Evolutionary conservation across 2,113 vertebrate genomes (phyloP).

Genomic region (Varanus salvator): DNA sequence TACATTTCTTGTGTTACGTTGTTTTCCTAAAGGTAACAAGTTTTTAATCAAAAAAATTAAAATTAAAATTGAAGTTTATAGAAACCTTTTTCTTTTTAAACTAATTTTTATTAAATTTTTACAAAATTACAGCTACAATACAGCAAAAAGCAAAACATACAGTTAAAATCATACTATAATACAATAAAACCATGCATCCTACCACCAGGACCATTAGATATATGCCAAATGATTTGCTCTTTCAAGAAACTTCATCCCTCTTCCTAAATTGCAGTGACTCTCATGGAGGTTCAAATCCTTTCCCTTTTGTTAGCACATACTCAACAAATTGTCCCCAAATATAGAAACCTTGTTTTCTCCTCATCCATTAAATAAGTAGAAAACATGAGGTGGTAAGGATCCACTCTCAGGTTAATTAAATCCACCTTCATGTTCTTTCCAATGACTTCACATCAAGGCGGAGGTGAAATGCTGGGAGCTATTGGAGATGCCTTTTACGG

Average conservation of each 20-base stretch:
- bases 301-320: too few relatives aligned
- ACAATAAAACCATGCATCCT: too few relatives aligned
- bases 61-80: background rate
- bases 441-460: background rate
- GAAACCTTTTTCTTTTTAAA: background rate
- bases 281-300: too few relatives aligned
- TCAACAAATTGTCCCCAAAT: background rate
- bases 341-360: background rate
- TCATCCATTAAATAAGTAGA: constrained; percentile 1
- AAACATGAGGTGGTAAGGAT: background rate
- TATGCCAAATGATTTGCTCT: too few relatives aligned
- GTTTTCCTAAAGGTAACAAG: background rate
- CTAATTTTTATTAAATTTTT: too few relatives aligned
- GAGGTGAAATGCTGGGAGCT: background rate
- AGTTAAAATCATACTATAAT: too few relatives aligned
- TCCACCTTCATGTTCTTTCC: background rate
- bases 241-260: too few relatives aligned
- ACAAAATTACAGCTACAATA: too few relatives aligned
- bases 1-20: background rate
- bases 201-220: too few relatives aligned
- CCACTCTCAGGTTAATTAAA: constrained; percentile 19
- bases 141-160: too few relatives aligned
- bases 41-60: background rate
- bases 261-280: too few relatives aligned
- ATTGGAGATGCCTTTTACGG: background rate